Conservation (phyloP, 2,888 invertebrate species). For the Aphodius sticticus region DNA sequence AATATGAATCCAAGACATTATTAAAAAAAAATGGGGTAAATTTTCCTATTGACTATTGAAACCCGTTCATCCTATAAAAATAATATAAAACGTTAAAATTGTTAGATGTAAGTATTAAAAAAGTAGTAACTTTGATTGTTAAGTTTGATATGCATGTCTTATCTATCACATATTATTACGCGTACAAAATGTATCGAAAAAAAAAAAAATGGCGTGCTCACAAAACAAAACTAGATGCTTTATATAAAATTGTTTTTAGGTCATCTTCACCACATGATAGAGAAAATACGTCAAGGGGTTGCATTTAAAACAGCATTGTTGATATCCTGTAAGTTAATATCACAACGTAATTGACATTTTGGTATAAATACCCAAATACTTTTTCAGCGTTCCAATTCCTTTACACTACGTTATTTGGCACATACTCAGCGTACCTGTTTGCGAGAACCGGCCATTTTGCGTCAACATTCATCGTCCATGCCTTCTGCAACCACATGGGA, state of each 20-base stretch:
- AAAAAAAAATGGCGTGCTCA: background rate
- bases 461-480: constrained; percentile 88
- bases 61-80: too few species aligned
- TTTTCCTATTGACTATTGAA: too few species aligned
- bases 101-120: too few species aligned
- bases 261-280: constrained; percentile 91
- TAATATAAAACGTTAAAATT: too few species aligned
- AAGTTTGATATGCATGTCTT: too few species aligned
- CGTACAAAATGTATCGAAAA: too few species aligned
- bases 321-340: constrained; percentile 74
- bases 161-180: too few species aligned
- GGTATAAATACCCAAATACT: constrained; percentile 37
- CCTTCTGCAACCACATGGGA: constrained; percentile 97
- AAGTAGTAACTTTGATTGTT: too few species aligned
- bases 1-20: too few species aligned
- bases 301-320: constrained; percentile 74
- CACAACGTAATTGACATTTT: background rate
- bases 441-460: constrained; percentile 89
- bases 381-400: constrained; percentile 82
- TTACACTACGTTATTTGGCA: constrained; percentile 93
- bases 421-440: constrained; percentile 93
- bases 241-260: constrained; percentile 64
- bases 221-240: background rate
- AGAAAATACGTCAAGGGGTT: constrained; percentile 77
- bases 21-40: too few species aligned